Percentiles rank a stretch among this genome's conserved stretches.
phyloP scores from a whole-genome alignment of 2,113 vertebrate genomes.

The Cyprinodon variegatus region DNA sequence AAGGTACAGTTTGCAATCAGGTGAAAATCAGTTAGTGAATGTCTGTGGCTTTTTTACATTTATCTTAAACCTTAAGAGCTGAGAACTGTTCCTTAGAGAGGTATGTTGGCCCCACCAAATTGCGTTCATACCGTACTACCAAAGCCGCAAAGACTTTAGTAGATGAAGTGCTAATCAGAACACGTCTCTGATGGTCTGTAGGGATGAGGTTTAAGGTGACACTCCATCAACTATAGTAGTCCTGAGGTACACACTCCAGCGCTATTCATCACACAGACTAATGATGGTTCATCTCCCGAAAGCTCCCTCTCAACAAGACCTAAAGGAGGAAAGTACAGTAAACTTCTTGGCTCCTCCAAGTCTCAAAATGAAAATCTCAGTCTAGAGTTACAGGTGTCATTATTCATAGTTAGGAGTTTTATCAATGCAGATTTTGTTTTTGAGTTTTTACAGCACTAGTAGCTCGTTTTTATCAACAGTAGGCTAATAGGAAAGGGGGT shows the following conservation, averaged over 20 bases:
- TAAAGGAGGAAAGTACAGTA: slow-evolving; percentile 37
- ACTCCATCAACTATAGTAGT: slow-evolving; percentile 55
- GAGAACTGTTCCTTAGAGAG: slow-evolving; percentile 22
- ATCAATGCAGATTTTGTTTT: slow-evolving; percentile 16
- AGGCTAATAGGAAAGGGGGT: too few relatives aligned
- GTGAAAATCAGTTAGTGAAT: slow-evolving; percentile 62
- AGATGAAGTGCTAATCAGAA: slow-evolving; percentile 69
- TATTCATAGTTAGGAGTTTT: slow-evolving; percentile 29
- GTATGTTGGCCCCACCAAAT: slow-evolving; percentile 37
- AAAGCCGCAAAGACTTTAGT: slow-evolving; percentile 37
- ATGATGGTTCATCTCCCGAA: slow-evolving; percentile 53
- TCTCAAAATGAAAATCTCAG: slow-evolving; percentile 48
- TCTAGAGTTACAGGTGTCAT: slow-evolving; percentile 11
- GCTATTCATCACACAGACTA: slow-evolving; percentile 43
- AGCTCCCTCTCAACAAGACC: slow-evolving; percentile 23
- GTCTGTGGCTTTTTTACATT: slow-evolving; percentile 42
- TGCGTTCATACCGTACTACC: slow-evolving; percentile 26
- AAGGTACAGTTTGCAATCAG: slow-evolving; percentile 71
- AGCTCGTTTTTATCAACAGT: too few relatives aligned
- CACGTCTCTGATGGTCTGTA: slow-evolving; percentile 55
- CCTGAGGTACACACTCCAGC: slow-evolving; percentile 13
- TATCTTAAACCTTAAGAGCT: slow-evolving; percentile 32
- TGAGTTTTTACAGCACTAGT: too few relatives aligned
- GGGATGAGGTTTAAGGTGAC: slow-evolving; percentile 53
- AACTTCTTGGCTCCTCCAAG: slow-evolving; percentile 7